Evolutionary conservation across 1,140 invertebrate species (phyloP), one percentile per base, ranked within the genome.

Genomic region (Leptinotarsa undecemlineata): DNA sequence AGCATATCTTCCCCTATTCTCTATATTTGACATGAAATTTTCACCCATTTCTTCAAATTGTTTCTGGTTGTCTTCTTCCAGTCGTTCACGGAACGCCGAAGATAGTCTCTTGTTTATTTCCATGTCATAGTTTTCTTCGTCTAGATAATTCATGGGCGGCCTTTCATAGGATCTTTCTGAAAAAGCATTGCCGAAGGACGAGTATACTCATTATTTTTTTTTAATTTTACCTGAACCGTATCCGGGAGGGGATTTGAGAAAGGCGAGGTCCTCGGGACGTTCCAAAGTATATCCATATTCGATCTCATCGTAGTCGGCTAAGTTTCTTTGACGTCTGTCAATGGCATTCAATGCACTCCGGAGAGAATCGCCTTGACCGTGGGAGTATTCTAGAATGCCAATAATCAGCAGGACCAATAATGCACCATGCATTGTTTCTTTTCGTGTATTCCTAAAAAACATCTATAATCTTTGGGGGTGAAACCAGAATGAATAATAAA

Each of bases 41-140:
- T 89, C 88, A 19, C 88, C 86, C 48, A 90, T 81, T 80, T 85
- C 83, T 48, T 90, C 89, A 48, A 87, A 83, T 81, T 89, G 88
- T 77, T 87, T 85, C 75, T 84, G 84, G 17, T 78, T 77, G 70
- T 82, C 80, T 68, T 79, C 75, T 71, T 81, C 78, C 6, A 79
- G 48, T 13, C 88, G 82, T 77, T 89, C 88, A 73, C 88, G 85
- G 74, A 89, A 89, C 21, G 88, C 83, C 4, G 88, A 88, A 74
- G 86, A 85, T 75, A 82, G 74, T 68, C 79, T 75, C 51, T 81
- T 82, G 23, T 75, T 80, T 11, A 78, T 69, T 11, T 76, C 77
- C 2, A 74, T 66, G 17, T 81, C 78, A 61, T 79, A 75, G 60
- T 71, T 60, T n/a, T 78, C 78, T 23, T 80, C 78, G 60, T 80